phyloP scores from a whole-genome alignment of 2,888 invertebrate genomes.

The Serrognathus titanus region DNA sequence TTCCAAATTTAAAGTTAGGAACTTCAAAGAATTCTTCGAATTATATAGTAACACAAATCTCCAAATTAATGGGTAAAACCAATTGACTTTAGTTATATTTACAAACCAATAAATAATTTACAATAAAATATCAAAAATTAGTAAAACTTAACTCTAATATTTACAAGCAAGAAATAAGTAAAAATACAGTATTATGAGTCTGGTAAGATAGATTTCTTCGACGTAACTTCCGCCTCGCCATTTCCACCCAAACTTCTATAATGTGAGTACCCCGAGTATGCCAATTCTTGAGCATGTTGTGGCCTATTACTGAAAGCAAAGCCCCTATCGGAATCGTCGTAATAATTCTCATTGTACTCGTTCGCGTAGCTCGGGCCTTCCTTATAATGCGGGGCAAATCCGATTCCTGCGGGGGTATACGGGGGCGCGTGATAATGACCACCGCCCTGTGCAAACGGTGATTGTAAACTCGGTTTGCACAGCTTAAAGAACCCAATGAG shows the following conservation, averaged over 20 bases:
- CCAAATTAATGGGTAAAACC: too few species aligned
- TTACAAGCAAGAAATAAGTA: constrained; percentile 1
- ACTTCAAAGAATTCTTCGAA: too few species aligned
- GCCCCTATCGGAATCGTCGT: constrained; percentile 45
- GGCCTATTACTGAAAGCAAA: constrained; percentile 63
- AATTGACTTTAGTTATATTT: too few species aligned
- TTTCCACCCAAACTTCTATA: constrained; percentile 57
- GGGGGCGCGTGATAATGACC: constrained; percentile 56
- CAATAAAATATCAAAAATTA: constrained; percentile 8
- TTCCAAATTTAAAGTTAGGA: too few species aligned
- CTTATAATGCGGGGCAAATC: constrained; percentile 53
- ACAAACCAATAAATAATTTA: not conserved
- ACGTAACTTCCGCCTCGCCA: constrained; percentile 43
- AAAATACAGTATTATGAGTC: constrained; percentile 37
- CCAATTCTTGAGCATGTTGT: constrained; percentile 61
- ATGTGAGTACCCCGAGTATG: constrained; percentile 70
- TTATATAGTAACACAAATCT: too few species aligned
- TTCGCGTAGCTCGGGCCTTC: constrained; percentile 45
- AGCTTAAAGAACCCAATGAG: constrained; percentile 82
- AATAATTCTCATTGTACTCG: constrained; percentile 38
- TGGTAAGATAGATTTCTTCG: constrained; percentile 48
- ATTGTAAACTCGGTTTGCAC: constrained; percentile 68
- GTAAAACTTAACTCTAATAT: constrained; percentile 4
- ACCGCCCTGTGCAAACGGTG: constrained; percentile 51
- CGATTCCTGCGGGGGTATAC: constrained; percentile 73